phyloP scores from a whole-genome alignment of 92 coral and sea anemone genomes.

The Actinernus sp. region DNA sequence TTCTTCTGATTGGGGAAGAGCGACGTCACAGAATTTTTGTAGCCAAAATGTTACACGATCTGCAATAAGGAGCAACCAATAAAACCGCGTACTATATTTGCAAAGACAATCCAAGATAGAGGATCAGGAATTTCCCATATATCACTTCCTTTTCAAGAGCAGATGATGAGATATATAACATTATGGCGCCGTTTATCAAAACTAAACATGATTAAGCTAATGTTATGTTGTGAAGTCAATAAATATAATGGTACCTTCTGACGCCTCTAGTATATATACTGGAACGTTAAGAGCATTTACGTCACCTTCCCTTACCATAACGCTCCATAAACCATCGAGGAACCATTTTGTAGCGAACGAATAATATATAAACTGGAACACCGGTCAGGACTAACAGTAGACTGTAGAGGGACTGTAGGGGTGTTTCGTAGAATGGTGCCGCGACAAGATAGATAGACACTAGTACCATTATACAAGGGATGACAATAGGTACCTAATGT shows the following conservation, averaged over 20 bases:
- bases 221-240: not conserved
- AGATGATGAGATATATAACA: too few species aligned
- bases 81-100: too few species aligned
- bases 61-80: slow-evolving; percentile 23
- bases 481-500: slow-evolving; percentile 3
- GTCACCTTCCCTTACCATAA: slow-evolving; percentile 32
- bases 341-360: slow-evolving; percentile 55
- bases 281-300: not conserved
- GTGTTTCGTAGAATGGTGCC: slow-evolving; percentile 78
- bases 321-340: slow-evolving; percentile 49
- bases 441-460: slow-evolving; percentile 74
- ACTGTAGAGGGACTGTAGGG: slow-evolving; percentile 61
- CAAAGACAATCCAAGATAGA: not conserved
- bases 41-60: slow-evolving; percentile 24
- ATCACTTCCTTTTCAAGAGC: not conserved
- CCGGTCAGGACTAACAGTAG: slow-evolving; percentile 57
- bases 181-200: too few species aligned
- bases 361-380: slow-evolving; percentile 62
- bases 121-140: not conserved
- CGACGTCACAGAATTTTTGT: slow-evolving; percentile 33
- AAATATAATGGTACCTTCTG: not conserved
- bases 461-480: slow-evolving; percentile 45
- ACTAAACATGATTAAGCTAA: too few species aligned
- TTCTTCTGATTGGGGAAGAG: slow-evolving; percentile 27
- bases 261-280: not conserved